Percentiles rank a stretch among this genome's conserved stretches.
Conservation (phyloP, 2,113 vertebrate species). For the Alectura lathami region DNA sequence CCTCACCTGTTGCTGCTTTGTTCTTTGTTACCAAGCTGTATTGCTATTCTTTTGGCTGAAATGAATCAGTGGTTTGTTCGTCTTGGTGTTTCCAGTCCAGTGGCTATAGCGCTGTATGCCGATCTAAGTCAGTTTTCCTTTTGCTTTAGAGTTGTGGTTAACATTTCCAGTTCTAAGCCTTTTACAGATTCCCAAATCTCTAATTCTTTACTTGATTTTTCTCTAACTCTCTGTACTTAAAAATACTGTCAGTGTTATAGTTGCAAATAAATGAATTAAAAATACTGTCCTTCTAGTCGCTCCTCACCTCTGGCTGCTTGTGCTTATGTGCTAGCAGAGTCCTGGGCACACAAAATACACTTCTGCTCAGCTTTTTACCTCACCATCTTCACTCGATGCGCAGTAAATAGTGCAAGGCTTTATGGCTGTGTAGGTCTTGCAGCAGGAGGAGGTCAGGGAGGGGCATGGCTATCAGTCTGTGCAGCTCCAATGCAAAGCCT, state of each 20-base stretch:
- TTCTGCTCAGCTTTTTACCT: background rate
- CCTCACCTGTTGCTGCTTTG: background rate
- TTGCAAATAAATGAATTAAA: background rate
- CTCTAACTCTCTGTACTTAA: background rate
- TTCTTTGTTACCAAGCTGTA: background rate
- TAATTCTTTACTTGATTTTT: background rate
- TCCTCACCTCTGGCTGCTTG: background rate
- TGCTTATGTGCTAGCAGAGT: background rate
- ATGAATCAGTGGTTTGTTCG: background rate
- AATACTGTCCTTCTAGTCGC: fast-evolving
- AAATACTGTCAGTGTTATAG: background rate
- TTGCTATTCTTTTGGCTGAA: background rate
- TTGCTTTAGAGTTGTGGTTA: background rate
- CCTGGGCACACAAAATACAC: background rate
- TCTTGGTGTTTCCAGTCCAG: background rate
- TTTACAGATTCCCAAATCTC: background rate
- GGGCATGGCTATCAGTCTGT: background rate
- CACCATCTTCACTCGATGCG: fast-evolving
- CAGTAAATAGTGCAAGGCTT: background rate
- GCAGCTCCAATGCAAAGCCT: background rate
- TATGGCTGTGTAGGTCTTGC: fast-evolving
- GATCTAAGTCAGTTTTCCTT: background rate
- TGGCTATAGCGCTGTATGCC: background rate
- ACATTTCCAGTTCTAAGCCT: background rate
- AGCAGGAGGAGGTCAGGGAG: background rate